Evolutionary conservation across 2,888 invertebrate species (phyloP).

Genomic region (Amiota mariae): DNA sequence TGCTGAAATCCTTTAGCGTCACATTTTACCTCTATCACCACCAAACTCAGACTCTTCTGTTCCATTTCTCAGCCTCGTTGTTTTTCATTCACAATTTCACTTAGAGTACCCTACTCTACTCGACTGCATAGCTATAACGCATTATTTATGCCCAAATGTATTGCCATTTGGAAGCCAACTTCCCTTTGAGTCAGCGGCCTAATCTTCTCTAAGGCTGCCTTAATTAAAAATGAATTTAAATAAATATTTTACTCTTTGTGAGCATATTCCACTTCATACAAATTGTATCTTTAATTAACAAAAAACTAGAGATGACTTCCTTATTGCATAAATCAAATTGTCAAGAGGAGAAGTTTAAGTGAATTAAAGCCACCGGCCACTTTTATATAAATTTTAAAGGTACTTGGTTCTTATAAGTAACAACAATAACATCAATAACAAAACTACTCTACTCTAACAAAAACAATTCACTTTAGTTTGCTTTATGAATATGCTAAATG

Average conservation of each 20-base stretch:
- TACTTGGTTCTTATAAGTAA: too few relatives aligned
- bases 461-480: too few relatives aligned
- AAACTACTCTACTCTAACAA: too few relatives aligned
- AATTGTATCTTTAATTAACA: too few relatives aligned
- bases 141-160: conserved; percentile 17
- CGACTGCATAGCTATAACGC: neutral
- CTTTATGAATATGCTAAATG: conserved; percentile 14
- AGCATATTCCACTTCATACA: too few relatives aligned
- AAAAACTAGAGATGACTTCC: too few relatives aligned
- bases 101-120: neutral
- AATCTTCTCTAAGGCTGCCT: neutral
- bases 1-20: conserved; percentile 7
- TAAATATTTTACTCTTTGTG: conserved; percentile 6
- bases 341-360: neutral
- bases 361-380: neutral
- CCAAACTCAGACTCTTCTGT: neutral
- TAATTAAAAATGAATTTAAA: conserved; percentile 29
- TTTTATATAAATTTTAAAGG: neutral
- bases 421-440: too few relatives aligned
- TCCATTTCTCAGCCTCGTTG: neutral
- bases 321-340: too few relatives aligned
- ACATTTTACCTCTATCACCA: neutral
- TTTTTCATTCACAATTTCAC: neutral
- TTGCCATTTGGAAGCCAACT: conserved; percentile 5
- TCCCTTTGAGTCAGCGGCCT: neutral